Base-by-base conservation (phyloP, 2,113 vertebrate genomes). In the Amphiprion percula region DNA sequence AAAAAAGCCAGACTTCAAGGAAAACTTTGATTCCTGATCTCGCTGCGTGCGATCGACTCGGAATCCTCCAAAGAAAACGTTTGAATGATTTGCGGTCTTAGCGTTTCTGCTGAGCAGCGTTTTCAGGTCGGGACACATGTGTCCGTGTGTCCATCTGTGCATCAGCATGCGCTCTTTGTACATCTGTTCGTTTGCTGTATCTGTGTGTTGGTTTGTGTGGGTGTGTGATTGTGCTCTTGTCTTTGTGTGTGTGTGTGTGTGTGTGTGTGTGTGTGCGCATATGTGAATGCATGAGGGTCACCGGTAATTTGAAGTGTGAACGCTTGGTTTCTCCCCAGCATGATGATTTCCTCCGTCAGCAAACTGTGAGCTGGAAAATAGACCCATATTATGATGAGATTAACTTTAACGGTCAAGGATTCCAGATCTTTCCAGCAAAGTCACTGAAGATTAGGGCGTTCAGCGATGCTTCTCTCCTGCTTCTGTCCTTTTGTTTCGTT, bases 301-400 rank as follows among this genome's bases (percentile, higher is more conserved):
- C 84, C 69, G 75, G 88, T 87, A 87, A 92, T 91, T 92, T 94
- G 88, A 92, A 93, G 90, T 90, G 90, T 91, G 82, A 94, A 94
- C 81, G 91, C 93, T 90, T 89, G 92, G 90, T 87, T 93, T 93
- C 89, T 89, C 87, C 86, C 44, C 91, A 91, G 90, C 88, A 77
- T 79, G 91, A 91, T 86, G 86, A 94, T 94, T 94, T 93, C 82
- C 87, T 87, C 90, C 56, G 94, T 95, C 95, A 95, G 93, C 93
- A 93, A 90, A 92, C 91, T 89, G 69, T 74, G 62, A 85, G 91
- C 90, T 89, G 90, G 91, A 91, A 93, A 94, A 93, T 89, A 90
- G 90, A 90, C 66, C 75, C 87, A 86, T 87, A 92, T 91, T 90
- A 94, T 91, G 86, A 91, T 86, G 85, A 92, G 90, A 90, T 91